Base-by-base conservation (phyloP, 2,888 invertebrate species). In the Gastrophysa polygoni region DNA sequence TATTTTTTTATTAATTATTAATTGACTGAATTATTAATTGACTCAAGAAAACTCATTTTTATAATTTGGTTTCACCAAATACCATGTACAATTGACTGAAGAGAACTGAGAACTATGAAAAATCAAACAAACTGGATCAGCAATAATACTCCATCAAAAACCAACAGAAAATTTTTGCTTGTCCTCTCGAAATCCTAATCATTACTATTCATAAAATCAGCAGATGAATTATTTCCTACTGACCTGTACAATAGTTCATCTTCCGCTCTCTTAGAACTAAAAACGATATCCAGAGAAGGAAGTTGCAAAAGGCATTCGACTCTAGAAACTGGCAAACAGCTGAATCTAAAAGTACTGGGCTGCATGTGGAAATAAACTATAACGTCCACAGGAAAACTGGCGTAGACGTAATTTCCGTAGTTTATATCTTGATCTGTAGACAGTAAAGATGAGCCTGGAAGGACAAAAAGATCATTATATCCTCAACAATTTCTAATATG, bases 341-440 rank as follows among this genome's bases (percentile, higher is more conserved):
- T 95, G 83, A 99, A 98, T 62, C 98, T 84, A 82, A 98, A 95
- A 0, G 96, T 95, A 58, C 96, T 96, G 0, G 98, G 97, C 80
- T 98, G 96, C 90, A 98, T 97, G 82, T 96, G 95, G 84, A 99
- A 95, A 82, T 97, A 97, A 44, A 99, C 97, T 72, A 99, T 94
- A 20, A 99, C 97, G 83, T 99, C 98, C 0, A 99, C 97, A 0
- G 98, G 98, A 81, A 99, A 98, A 57, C 96, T 95, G 34, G 95
- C 92, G 79, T 94, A 94, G 69, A 91, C 92, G 77, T 92, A 93
- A 81, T 91, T 91, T 0, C 89, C 90, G 73, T 89, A 88, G 68
- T 88, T 87, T n/a, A 83, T 79, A 70, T 85, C 87, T 74, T 85
- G 83, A 76, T 82, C 85, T 0, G 77, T 82, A 0, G 76, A 71